These are phyloP conservation scores for Stegophylla sp. DNA, from an alignment of 2,888 invertebrate species.

Conservation along the genomic window DNA sequence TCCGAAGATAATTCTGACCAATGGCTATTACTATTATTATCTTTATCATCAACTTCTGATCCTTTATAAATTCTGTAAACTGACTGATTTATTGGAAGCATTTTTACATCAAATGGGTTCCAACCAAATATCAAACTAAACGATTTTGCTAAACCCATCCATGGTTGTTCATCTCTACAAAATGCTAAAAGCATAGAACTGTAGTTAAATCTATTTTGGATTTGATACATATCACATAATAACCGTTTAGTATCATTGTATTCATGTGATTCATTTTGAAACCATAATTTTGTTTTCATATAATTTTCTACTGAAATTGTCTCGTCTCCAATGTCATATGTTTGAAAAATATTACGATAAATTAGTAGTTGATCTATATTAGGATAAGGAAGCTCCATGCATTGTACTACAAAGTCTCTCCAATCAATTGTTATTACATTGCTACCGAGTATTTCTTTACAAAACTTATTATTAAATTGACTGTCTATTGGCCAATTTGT, in stretches of 20 bases:
- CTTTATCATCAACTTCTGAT: not conserved
- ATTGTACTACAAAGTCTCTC: slow-evolving; percentile 51
- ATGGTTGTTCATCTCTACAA: slow-evolving; percentile 37
- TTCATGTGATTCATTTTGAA: slow-evolving; percentile 19
- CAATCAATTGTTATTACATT: slow-evolving; percentile 30
- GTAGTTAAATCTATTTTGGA: slow-evolving; percentile 11
- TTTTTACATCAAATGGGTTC: slow-evolving; percentile 14
- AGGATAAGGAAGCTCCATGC: slow-evolving; percentile 30
- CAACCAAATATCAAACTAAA: slow-evolving; percentile 34
- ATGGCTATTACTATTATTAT: no score
- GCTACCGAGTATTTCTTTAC: slow-evolving; percentile 19
- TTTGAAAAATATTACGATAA: slow-evolving; percentile 15
- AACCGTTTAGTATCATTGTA: slow-evolving; percentile 30
- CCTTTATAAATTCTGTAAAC: slow-evolving; percentile 7
- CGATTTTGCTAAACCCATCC: slow-evolving; percentile 35
- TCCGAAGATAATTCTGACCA: not conserved
- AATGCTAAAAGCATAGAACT: slow-evolving; percentile 47
- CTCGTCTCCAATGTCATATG: slow-evolving; percentile 16
- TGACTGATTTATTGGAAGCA: not conserved
- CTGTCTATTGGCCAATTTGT: slow-evolving; percentile 11
- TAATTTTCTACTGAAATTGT: slow-evolving; percentile 24
- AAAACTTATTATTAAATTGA: slow-evolving; percentile 14
- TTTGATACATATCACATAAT: slow-evolving; percentile 43
- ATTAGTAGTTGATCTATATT: slow-evolving; percentile 6
- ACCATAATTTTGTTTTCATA: slow-evolving; percentile 28